phyloP scores from a whole-genome alignment of 1,140 invertebrate genomes.

The Leguminivora glycinivorella region DNA sequence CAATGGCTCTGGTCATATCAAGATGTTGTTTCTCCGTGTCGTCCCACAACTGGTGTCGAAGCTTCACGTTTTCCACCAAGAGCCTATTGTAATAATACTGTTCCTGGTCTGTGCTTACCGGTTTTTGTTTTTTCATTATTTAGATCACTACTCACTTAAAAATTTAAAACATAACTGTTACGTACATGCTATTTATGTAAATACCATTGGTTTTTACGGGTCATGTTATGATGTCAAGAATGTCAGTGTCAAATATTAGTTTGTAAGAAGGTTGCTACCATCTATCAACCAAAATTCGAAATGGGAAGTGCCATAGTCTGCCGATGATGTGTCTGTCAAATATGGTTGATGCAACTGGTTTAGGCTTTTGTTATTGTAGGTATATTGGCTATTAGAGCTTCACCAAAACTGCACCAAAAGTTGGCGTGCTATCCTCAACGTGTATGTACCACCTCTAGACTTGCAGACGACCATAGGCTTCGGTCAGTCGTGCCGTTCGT shows the following conservation, averaged over 20 bases:
- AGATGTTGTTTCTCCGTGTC: constrained; percentile 66
- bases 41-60: constrained; percentile 44
- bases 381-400: too few species aligned
- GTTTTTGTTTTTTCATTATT: constrained; percentile 21
- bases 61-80: constrained; percentile 47
- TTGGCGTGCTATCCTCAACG: too few species aligned
- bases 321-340: too few species aligned
- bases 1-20: constrained; percentile 68
- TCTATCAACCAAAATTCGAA: too few species aligned
- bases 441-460: too few species aligned
- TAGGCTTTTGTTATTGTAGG: too few species aligned
- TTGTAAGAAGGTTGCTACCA: too few species aligned
- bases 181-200: not conserved
- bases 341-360: too few species aligned
- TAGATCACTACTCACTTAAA: not conserved
- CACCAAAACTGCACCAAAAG: too few species aligned
- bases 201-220: not conserved
- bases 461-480: too few species aligned
- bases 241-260: not conserved
- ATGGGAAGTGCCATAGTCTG: too few species aligned
- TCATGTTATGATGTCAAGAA: not conserved
- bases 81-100: constrained; percentile 37
- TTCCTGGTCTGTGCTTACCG: not conserved
- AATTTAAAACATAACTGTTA: not conserved
- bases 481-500: too few species aligned